A percentile compares a stretch with the other conserved stretches of the same genome.
Evolutionary conservation across 2,888 invertebrate species (phyloP).

Genomic region (Erannis defoliaria): DNA sequence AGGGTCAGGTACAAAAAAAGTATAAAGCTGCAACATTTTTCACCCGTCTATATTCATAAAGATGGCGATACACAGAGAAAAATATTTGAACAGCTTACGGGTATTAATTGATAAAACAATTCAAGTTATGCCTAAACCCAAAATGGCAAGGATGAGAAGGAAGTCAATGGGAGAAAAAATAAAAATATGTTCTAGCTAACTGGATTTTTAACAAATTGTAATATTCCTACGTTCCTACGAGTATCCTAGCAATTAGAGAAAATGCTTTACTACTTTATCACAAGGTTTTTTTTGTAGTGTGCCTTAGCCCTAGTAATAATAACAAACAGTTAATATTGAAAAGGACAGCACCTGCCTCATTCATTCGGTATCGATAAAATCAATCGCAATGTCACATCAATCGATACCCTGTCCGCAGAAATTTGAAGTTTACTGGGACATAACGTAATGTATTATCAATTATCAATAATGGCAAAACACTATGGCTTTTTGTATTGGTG

Average conservation of each 20-base stretch:
- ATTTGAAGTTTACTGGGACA: conserved; percentile 8
- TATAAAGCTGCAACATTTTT: conserved; percentile 43
- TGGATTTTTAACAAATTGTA: too few relatives aligned
- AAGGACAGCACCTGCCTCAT: conserved; percentile 42
- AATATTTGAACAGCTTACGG: not conserved
- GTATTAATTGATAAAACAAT: too few relatives aligned
- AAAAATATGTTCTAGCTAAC: too few relatives aligned
- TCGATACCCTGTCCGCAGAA: conserved; percentile 47
- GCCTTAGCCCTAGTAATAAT: not conserved
- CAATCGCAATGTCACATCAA: conserved; percentile 50
- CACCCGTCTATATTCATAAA: conserved; percentile 51
- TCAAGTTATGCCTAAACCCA: too few relatives aligned
- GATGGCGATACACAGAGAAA: conserved; percentile 45
- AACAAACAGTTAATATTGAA: conserved; percentile 30
- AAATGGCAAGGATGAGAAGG: too few relatives aligned
- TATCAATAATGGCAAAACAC: too few relatives aligned
- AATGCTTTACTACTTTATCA: too few relatives aligned
- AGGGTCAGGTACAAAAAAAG: conserved; percentile 9
- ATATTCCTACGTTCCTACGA: too few relatives aligned
- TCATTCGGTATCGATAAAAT: conserved; percentile 48
- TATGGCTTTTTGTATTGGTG: too few relatives aligned
- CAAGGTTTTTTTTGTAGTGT: not conserved
- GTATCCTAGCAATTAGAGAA: not conserved
- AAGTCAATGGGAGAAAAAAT: too few relatives aligned
- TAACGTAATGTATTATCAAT: too few relatives aligned